Evolutionary conservation across 2,113 vertebrate species (phyloP).

Genomic region (Columbina picui): DNA sequence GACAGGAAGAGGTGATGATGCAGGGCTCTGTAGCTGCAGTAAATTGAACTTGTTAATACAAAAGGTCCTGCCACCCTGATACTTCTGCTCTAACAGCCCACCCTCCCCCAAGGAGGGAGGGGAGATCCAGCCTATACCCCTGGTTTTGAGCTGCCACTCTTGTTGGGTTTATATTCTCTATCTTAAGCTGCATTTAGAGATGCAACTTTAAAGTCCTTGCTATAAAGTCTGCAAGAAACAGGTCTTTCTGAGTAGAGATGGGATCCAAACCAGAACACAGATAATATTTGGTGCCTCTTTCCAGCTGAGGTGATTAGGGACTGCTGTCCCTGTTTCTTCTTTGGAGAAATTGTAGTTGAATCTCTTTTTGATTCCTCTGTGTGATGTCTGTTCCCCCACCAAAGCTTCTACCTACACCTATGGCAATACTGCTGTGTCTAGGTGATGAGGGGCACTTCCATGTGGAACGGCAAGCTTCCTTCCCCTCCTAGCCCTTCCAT

Average conservation of each 20-base stretch:
- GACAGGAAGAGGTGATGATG: background rate
- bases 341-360: background rate
- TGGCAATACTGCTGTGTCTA: background rate
- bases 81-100: background rate
- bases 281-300: background rate
- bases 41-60: background rate
- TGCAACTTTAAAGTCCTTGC: background rate
- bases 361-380: background rate
- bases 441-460: background rate
- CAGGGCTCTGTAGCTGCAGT: background rate
- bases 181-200: background rate
- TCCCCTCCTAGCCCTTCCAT: background rate
- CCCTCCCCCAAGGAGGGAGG: fast-evolving
- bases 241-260: background rate
- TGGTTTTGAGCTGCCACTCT: background rate
- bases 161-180: background rate
- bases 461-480: background rate
- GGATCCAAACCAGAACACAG: background rate
- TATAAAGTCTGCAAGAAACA: background rate
- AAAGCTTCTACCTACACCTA: background rate
- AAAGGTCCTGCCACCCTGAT: background rate
- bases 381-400: background rate
- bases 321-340: background rate
- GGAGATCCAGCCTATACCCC: background rate
- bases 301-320: background rate